Evolutionary conservation across 2,113 vertebrate species (phyloP).

Genomic region (Uria aalge): DNA sequence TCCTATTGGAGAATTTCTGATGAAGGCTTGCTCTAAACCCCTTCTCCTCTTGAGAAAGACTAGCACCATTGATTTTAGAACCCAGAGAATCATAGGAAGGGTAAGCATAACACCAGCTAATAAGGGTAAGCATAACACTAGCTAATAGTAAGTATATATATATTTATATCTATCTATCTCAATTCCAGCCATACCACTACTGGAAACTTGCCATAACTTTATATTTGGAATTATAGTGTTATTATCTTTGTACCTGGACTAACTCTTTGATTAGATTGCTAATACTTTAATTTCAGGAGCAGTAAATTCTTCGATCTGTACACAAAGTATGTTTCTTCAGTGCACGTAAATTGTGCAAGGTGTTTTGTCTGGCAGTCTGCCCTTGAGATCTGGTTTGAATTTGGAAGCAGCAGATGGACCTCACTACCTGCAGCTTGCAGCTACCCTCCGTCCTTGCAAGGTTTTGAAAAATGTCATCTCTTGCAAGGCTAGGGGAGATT

Average conservation of each 20-base stretch:
- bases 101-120: not conserved
- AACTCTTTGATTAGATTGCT: not conserved
- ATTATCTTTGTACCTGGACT: not conserved
- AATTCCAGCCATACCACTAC: not conserved
- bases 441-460: not conserved
- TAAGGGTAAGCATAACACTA: not conserved
- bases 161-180: not conserved
- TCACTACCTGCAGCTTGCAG: not conserved
- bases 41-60: not conserved
- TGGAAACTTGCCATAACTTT: not conserved
- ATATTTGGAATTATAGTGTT: not conserved
- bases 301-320: not conserved
- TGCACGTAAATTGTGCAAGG: not conserved
- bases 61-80: not conserved
- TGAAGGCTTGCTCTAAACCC: not conserved
- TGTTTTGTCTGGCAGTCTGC: not conserved
- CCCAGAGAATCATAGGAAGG: not conserved
- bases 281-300: not conserved
- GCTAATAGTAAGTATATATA: not conserved
- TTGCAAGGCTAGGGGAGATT: not conserved
- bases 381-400: constrained; percentile 13
- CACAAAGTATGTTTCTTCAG: not conserved
- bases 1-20: not conserved
- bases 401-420: not conserved
- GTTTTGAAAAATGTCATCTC: constrained; percentile 3